These are phyloP conservation scores for Arizona elegans DNA, from an alignment of 2,113 vertebrate genomes.

Conservation along the genomic window DNA sequence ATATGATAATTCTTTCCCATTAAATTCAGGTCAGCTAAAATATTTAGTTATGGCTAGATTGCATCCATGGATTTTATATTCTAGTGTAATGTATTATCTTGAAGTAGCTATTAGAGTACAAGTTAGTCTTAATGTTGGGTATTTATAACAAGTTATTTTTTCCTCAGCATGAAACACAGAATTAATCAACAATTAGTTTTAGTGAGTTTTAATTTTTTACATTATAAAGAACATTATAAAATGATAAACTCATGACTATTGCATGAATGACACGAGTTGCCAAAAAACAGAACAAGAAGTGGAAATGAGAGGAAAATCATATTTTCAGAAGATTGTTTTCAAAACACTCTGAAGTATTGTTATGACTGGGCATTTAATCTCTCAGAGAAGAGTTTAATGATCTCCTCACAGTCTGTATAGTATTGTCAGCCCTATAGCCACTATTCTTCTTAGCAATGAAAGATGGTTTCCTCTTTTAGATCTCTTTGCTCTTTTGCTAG, in stretches of 20 bases:
- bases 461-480: slow-evolving; percentile 39
- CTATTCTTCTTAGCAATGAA: slow-evolving; percentile 23
- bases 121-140: not conserved
- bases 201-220: slow-evolving; percentile 44
- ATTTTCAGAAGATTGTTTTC: slow-evolving; percentile 21
- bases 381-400: slow-evolving; percentile 35
- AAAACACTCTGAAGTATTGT: slow-evolving; percentile 18
- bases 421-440: not conserved
- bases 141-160: not conserved
- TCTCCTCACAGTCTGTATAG: slow-evolving; percentile 35
- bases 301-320: slow-evolving; percentile 32
- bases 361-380: slow-evolving; percentile 31
- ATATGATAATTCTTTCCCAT: not conserved
- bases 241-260: slow-evolving; percentile 35
- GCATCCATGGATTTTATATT: not conserved
- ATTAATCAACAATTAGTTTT: slow-evolving; percentile 4
- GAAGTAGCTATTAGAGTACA: not conserved
- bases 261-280: slow-evolving; percentile 39
- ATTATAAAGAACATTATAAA: slow-evolving; percentile 37
- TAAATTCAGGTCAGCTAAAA: not conserved
- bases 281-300: slow-evolving; percentile 47
- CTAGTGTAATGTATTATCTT: not conserved
- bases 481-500: slow-evolving; percentile 9
- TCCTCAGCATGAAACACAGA: not conserved
- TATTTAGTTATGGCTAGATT: not conserved